phyloP scores from a whole-genome alignment of 2,113 vertebrate genomes.

The Rhinolophus ferrumequinum region DNA sequence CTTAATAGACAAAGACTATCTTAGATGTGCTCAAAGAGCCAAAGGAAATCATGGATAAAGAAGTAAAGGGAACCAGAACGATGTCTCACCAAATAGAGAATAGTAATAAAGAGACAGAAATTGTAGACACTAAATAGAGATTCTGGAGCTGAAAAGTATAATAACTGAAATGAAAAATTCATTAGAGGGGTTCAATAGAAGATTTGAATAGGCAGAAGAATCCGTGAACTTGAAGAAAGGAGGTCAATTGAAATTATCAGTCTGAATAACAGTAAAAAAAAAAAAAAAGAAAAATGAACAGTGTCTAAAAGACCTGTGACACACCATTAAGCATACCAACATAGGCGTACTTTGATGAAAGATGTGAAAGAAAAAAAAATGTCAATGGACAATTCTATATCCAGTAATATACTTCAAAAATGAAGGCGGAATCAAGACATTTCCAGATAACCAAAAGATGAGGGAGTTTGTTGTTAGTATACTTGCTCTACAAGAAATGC shows the following conservation, averaged over 20 bases:
- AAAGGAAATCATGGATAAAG: not conserved
- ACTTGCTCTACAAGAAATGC: not conserved
- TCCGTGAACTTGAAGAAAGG: not conserved
- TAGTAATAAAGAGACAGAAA: not conserved
- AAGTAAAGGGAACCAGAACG: not conserved
- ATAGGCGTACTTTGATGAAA: not conserved
- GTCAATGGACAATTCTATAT: not conserved
- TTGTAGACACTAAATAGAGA: not conserved
- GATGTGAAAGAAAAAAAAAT: not conserved
- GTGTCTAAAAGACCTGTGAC: not conserved
- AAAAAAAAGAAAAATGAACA: not conserved
- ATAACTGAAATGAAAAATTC: constrained; percentile 27
- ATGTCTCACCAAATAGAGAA: not conserved
- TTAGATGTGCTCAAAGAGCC: not conserved
- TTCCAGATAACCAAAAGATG: constrained; percentile 43
- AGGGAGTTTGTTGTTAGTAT: not conserved
- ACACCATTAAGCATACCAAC: not conserved
- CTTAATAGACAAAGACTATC: not conserved
- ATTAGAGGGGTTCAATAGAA: constrained; percentile 5
- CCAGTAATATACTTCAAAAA: not conserved
- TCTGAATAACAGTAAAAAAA: not conserved
- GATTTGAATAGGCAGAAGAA: constrained; percentile 1
- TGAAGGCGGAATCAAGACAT: not conserved
- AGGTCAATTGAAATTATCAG: not conserved
- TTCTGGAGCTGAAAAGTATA: not conserved